phyloP scores from a whole-genome alignment of 2,797 vertebrate species.

The Ctenopoma multispine region DNA sequence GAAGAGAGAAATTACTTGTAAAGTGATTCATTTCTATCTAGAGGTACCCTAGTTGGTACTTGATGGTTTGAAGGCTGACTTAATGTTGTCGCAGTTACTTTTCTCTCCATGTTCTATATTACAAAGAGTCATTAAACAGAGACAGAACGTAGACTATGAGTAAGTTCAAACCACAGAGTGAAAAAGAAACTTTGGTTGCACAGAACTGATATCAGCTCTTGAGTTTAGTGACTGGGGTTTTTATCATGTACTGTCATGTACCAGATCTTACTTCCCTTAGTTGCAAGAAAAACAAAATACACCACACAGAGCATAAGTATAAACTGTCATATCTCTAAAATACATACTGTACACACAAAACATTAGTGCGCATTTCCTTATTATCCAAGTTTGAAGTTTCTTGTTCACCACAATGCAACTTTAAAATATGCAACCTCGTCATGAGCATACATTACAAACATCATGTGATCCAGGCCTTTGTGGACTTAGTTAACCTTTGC shows the following conservation, averaged over 20 bases:
- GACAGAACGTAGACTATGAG: slow-evolving; percentile 3
- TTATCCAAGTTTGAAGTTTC: background rate
- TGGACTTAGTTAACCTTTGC: background rate
- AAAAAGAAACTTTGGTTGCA: background rate
- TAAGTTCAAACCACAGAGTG: slow-evolving; percentile 5
- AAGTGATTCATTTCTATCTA: slow-evolving; percentile 68
- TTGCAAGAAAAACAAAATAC: background rate
- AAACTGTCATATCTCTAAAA: background rate
- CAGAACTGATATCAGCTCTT: background rate
- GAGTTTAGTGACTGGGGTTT: slow-evolving; percentile 13
- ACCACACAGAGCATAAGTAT: background rate
- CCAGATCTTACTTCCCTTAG: too few relatives aligned
- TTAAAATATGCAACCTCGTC: background rate
- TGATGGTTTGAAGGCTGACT: slow-evolving; percentile 63
- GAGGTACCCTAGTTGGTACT: slow-evolving; percentile 54
- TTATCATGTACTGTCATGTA: background rate
- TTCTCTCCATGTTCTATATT: slow-evolving; percentile 30
- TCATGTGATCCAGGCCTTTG: too few relatives aligned
- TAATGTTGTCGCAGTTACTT: slow-evolving; percentile 46
- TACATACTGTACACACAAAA: background rate
- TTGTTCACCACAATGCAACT: background rate
- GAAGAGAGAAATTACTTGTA: slow-evolving; percentile 74
- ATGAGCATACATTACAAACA: background rate
- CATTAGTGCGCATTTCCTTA: background rate
- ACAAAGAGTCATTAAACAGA: slow-evolving; percentile 28